Evolutionary conservation across 2,888 invertebrate genomes (phyloP).

Genomic region (Oxycera nigricornis): DNA sequence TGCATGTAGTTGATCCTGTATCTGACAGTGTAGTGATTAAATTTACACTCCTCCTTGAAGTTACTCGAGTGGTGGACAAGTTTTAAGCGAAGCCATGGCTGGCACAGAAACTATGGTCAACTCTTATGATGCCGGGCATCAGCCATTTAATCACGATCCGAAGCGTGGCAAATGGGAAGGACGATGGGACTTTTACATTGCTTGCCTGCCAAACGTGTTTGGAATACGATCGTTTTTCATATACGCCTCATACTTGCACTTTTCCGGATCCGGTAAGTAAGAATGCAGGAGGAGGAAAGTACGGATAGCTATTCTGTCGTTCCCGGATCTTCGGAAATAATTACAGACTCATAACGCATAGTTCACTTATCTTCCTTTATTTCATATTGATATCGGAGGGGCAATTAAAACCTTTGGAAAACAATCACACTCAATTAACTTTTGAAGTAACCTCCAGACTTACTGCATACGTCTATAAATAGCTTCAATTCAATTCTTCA

Average conservation of each 20-base stretch:
- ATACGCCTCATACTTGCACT: slow-evolving; percentile 63
- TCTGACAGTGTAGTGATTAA: neutral
- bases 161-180: slow-evolving; percentile 74
- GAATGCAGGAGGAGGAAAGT: too few relatives aligned
- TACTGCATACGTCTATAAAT: too few relatives aligned
- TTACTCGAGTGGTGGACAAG: neutral
- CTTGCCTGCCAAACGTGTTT: slow-evolving; percentile 84
- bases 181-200: slow-evolving; percentile 78
- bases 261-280: slow-evolving; percentile 9
- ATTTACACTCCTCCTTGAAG: neutral
- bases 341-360: too few relatives aligned
- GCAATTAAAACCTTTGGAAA: too few relatives aligned
- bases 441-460: too few relatives aligned
- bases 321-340: too few relatives aligned
- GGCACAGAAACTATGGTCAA: slow-evolving; percentile 48
- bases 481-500: too few relatives aligned
- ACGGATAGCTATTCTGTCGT: too few relatives aligned
- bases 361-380: too few relatives aligned
- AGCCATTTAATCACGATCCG: slow-evolving; percentile 58
- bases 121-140: slow-evolving; percentile 58
- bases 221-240: slow-evolving; percentile 84
- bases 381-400: too few relatives aligned
- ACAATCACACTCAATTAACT: too few relatives aligned
- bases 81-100: slow-evolving; percentile 43
- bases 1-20: neutral